A percentile compares a stretch with the other conserved stretches of the same genome.
Evolutionary conservation across 2,113 vertebrate species (phyloP).

Genomic region (Plecturocebus donacophilus): DNA sequence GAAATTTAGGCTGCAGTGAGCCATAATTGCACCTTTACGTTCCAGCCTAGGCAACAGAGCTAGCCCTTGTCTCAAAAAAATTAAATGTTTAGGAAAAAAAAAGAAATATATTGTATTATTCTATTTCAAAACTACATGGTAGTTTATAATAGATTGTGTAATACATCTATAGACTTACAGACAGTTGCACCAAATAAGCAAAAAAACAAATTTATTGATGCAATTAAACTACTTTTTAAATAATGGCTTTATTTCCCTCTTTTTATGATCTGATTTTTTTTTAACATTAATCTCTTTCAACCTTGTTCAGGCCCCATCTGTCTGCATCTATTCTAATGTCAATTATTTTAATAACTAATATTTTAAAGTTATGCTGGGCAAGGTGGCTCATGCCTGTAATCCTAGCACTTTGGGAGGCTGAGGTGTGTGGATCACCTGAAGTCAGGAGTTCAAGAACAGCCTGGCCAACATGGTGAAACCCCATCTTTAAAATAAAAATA

Average conservation of each 20-base stretch:
- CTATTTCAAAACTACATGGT: background rate
- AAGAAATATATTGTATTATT: background rate
- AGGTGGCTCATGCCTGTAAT: too few species aligned
- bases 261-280: background rate
- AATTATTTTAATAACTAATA: slow-evolving; percentile 6
- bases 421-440: too few species aligned
- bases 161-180: background rate
- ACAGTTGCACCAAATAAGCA: background rate
- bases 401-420: too few species aligned
- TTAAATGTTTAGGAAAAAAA: background rate
- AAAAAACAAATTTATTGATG: background rate
- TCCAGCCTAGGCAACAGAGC: too few species aligned
- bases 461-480: too few species aligned
- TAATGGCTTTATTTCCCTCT: background rate
- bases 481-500: too few species aligned
- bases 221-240: background rate
- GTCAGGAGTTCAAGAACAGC: too few species aligned
- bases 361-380: background rate
- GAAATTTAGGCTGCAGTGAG: too few species aligned
- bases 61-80: background rate
- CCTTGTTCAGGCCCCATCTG: background rate
- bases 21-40: too few species aligned
- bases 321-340: background rate
- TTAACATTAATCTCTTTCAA: background rate
- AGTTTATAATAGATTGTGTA: slow-evolving; percentile 11